Percentiles rank a stretch among this genome's conserved stretches.
Evolutionary conservation across 2,797 vertebrate species (phyloP).

Genomic region (Muscicapa comitata): DNA sequence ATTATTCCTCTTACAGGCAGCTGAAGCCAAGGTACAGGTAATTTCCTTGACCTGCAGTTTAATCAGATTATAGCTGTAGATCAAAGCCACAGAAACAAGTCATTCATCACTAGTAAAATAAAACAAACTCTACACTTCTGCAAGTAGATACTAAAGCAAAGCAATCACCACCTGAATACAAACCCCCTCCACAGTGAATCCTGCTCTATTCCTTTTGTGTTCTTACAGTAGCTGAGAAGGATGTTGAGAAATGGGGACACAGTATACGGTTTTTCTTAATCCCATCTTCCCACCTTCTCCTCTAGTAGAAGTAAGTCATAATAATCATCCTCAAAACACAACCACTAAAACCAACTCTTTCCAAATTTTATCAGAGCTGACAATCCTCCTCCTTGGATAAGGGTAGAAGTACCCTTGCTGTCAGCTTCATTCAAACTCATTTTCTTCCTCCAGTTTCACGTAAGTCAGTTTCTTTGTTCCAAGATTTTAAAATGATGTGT

Average conservation of each 20-base stretch:
- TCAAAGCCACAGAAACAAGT: not conserved
- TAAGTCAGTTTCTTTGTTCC: not conserved
- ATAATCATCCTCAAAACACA: not conserved
- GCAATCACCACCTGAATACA: not conserved
- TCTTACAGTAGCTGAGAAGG: not conserved
- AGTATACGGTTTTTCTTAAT: not conserved
- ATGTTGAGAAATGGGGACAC: not conserved
- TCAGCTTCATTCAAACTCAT: not conserved
- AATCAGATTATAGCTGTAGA: not conserved
- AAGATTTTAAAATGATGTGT: not conserved
- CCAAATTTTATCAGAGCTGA: not conserved
- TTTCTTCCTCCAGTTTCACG: not conserved
- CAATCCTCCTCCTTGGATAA: not conserved
- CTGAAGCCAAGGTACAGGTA: not conserved
- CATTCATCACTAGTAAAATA: not conserved
- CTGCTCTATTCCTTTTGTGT: not conserved
- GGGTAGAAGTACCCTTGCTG: not conserved
- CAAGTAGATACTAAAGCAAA: not conserved
- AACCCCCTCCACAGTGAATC: not conserved
- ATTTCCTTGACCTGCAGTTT: not conserved
- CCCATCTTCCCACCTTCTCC: not conserved
- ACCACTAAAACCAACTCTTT: not conserved
- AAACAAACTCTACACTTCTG: not conserved
- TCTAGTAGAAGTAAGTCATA: not conserved
- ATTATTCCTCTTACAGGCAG: not conserved